phyloP scores from a whole-genome alignment of 2,888 invertebrate genomes.

The Dimorphilus gyrociliatus region DNA sequence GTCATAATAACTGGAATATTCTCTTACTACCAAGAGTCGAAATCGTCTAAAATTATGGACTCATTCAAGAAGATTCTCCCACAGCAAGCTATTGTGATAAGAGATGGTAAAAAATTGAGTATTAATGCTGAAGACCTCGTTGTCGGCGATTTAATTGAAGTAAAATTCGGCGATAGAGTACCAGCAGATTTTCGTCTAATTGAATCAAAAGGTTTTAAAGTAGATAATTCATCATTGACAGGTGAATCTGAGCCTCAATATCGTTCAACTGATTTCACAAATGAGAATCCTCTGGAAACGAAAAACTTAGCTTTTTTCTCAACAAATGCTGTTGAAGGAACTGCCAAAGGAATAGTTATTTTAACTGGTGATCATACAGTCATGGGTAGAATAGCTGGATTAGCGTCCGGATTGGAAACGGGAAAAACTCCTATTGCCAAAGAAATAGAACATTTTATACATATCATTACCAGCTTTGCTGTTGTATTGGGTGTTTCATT shows the following conservation, averaged over 20 bases:
- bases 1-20: constrained; percentile 90
- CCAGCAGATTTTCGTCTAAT: constrained; percentile 87
- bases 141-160: constrained; percentile 56
- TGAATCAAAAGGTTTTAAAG: constrained; percentile 77
- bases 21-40: constrained; percentile 85
- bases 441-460: constrained; percentile 7
- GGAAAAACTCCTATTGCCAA: constrained; percentile 15
- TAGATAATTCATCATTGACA: constrained; percentile 80
- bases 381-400: constrained; percentile 6
- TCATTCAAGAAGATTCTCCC: constrained; percentile 89
- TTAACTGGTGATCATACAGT: constrained; percentile 5
- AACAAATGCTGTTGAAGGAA: constrained; percentile 81
- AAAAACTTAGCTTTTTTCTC: constrained; percentile 90
- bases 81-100: constrained; percentile 25
- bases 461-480: constrained; percentile 10
- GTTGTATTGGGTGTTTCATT: constrained; percentile 12
- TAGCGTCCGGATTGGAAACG: constrained; percentile 13
- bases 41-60: constrained; percentile 91
- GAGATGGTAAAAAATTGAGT: constrained; percentile 8
- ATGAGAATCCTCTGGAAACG: constrained; percentile 85
- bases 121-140: constrained; percentile 8
- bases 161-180: constrained; percentile 90
- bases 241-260: constrained; percentile 92
- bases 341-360: constrained; percentile 5
- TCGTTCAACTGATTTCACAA: constrained; percentile 71